Evolutionary conservation across 2,797 vertebrate species (phyloP), one percentile per base, ranked within the genome.

Genomic region (Melanotaenia trifasciata): DNA sequence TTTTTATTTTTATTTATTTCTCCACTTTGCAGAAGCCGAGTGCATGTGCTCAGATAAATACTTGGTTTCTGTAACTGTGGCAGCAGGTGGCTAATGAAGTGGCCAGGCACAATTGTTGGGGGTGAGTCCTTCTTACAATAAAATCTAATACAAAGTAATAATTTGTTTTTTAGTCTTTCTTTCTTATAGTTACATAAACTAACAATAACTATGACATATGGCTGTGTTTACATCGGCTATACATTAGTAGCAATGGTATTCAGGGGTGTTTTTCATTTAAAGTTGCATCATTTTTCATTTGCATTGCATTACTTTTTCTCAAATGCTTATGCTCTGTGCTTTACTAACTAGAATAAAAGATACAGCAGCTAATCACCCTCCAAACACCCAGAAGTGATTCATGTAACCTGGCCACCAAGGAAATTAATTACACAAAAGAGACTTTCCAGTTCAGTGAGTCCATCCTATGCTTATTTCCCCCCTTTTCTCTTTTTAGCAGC

Each of bases 371-470:
- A 11, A 47, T 51, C 43, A 28, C 36, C 20, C 76, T 75, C 51
- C 32, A 50, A 76, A 54, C 53, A 54, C 53, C 13, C 13, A 4
- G 12, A 28, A 26, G 53, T 28, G 24, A 54, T 54, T 54, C 53
- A 54, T 74, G 79, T 84, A 71, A 76, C 43, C 69, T 75, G 70
- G 65, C 70, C 72, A 58, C 67, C 51, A 65, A 67, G 62, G 84
- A 72, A 83, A 70, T 78, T 70, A 84, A 70, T 65, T 78, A 67
- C 80, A 76, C 63, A 72, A 66, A 78, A 61, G 67, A 72, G 85
- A 78, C 81, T 85, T 81, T 70, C 67, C 64, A 73, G 74, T 63
- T 67, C 67, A 26, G 22, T 53, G 50, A 26, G 50, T 54, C 53
- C 53, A 54, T 28, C 53, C 24, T 5, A 14, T 28, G 13, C 51